phyloP scores from a whole-genome alignment of 1,140 invertebrate genomes.

The Drosophila aff. region DNA sequence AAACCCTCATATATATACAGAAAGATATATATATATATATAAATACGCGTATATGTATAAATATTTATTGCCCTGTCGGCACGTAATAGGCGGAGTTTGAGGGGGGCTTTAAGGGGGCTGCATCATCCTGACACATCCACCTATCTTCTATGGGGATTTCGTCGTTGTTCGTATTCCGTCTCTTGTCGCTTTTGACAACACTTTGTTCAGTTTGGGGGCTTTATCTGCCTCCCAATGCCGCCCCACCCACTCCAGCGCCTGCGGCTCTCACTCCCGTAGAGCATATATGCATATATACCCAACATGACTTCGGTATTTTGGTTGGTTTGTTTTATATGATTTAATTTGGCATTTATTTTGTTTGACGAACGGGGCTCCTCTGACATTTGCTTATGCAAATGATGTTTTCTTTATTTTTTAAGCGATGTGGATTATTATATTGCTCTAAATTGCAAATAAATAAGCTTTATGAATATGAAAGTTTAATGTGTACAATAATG shows the following conservation, averaged over 20 bases:
- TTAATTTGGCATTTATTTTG: conserved; percentile 64
- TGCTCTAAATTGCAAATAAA: conserved; percentile 20
- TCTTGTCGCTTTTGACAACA: conserved; percentile 49
- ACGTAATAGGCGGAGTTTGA: conserved; percentile 41
- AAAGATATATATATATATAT: background rate
- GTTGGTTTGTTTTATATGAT: conserved; percentile 63
- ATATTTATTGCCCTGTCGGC: conserved; percentile 56
- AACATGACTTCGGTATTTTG: conserved; percentile 18
- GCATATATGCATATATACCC: conserved; percentile 21
- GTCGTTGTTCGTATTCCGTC: conserved; percentile 28
- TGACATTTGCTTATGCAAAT: conserved; percentile 69
- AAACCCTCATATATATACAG: conserved; percentile 21
- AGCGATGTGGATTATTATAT: conserved; percentile 11
- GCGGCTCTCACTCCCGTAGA: conserved; percentile 1
- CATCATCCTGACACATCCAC: conserved; percentile 39
- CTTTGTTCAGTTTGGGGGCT: conserved; percentile 47
- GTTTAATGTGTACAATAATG: background rate
- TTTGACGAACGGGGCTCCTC: conserved; percentile 42
- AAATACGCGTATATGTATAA: conserved; percentile 33
- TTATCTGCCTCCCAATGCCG: conserved; percentile 13
- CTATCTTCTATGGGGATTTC: conserved; percentile 32
- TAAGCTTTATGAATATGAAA: conserved; percentile 1
- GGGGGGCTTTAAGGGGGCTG: background rate
- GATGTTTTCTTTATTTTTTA: conserved; percentile 24
- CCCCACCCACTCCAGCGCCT: background rate